Evolutionary conservation across 92 coral and sea anemone genomes (phyloP).

Genomic region (Chrysogorgia sp.): DNA sequence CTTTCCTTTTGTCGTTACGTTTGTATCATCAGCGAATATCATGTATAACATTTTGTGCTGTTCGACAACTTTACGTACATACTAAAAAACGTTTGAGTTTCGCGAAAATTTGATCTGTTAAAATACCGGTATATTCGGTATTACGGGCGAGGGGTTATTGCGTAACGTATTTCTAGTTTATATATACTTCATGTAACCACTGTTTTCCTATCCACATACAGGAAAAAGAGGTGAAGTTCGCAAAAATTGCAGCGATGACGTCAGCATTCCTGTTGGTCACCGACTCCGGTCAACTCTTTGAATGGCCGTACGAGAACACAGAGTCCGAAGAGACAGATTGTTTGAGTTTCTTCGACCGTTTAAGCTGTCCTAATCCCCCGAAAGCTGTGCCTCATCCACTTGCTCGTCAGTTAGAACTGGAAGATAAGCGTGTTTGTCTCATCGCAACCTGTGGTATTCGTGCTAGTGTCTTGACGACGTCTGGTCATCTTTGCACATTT

Average conservation of each 20-base stretch:
- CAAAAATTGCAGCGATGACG: constrained; percentile 76
- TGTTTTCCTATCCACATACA: constrained; percentile 33
- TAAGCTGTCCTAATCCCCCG: constrained; percentile 50
- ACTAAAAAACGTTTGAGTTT: too few species aligned
- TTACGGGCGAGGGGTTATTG: too few species aligned
- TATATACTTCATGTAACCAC: neutral
- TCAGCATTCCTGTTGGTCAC: constrained; percentile 80
- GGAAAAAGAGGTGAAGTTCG: constrained; percentile 70
- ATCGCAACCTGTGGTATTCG: constrained; percentile 71
- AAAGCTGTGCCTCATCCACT: constrained; percentile 78
- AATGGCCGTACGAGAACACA: constrained; percentile 71
- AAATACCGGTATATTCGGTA: too few species aligned
- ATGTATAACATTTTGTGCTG: too few species aligned
- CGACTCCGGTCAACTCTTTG: constrained; percentile 71
- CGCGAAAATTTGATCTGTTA: too few species aligned
- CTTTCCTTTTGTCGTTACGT: too few species aligned
- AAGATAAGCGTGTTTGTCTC: constrained; percentile 60
- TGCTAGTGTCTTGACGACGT: constrained; percentile 77
- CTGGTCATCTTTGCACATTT: constrained; percentile 87
- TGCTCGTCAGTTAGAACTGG: constrained; percentile 54
- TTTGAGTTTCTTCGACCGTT: too few species aligned
- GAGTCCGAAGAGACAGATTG: constrained; percentile 37
- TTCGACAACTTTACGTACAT: too few species aligned
- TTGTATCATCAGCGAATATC: too few species aligned
- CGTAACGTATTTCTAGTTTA: too few species aligned